Base-by-base conservation (phyloP, 1,140 invertebrate genomes). In the Ericerus pela region DNA sequence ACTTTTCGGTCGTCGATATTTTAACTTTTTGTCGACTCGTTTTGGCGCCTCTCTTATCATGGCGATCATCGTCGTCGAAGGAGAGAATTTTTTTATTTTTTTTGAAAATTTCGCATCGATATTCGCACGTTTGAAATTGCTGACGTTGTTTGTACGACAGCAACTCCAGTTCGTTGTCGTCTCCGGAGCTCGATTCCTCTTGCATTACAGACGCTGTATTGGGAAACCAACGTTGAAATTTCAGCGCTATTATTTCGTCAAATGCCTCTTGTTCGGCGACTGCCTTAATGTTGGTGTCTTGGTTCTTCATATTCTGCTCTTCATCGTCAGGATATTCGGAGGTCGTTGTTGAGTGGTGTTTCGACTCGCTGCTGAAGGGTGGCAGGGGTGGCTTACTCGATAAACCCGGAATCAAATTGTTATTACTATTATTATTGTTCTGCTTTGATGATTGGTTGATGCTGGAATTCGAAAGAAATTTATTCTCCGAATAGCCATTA, bases 191-290 rank as follows among this genome's bases (percentile, higher is more conserved):
- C 8, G 36, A 5, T 38, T 38, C 20, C 14, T 38, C 20, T 38
- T 38, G 1, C 1, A 11, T 11, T 24, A 33, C 24, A 0, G 53
- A 20, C 0, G 53, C 53, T 14, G 64, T 61, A 31, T 64, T 62
- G 4, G 64, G 64, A 54, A 66, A 66, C 64, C 64, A 66, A 26
- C 61, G 55, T 37, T 63, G 64, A 51, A 66, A 66, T 38, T 66
- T 66, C 16, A 66, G 56, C 14, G 59, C 62, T 11, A 66, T 60
- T 24, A 64, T 62, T 18, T 66, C 64, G 38, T 66, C 64, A 14
- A 60, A 54, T 1, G 57, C 58, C 30, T 60, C 27, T 0, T 51
- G 18, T n/a, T 56, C 55, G 11, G 41, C 26, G n/a, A 26, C 14
- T 31, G 31, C 24, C 28, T 37, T 57, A 16, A 51, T 37, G 10